Base-by-base conservation (phyloP, 2,797 vertebrate species). In the Melanitta fusca region DNA sequence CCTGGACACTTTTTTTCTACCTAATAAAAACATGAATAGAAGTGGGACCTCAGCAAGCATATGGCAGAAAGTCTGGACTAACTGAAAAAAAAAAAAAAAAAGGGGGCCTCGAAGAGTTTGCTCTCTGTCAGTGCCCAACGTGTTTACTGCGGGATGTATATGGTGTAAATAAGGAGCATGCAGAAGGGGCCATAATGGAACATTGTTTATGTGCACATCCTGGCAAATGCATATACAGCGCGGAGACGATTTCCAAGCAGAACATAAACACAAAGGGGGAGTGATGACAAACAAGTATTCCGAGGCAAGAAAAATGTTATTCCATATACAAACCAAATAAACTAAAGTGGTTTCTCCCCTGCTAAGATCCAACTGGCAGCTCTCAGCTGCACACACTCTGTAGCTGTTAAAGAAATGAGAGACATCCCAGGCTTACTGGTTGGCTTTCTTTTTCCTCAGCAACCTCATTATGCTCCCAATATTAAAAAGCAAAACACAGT, bases 21-120 rank as follows among this genome's bases (percentile, higher is more conserved):
- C 62, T 92, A 97, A 97, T 96, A 96, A 97, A 98, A 96, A 96
- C 97, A 93, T 91, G 84, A 97, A 94, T 97, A 94, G 95, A 96
- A 96, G 95, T 95, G 81, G 89, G 88, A 96, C 96, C 94, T 97
- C 97, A 95, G 95, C 84, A 94, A 92, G 95, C 93, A 97, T 97
- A 94, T 95, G 94, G 97, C 94, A 97, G 92, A 95, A 97, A 97
- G 92, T 95, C 91, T 96, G 80, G 91, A 45, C 80, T 94, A 93
- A 96, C 94, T 38, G 91, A 95, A 96, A 95, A 93, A 87, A 39
- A 41, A 14, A 41, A 43, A 43, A 19, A 43, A 43, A 43, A 19
- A 19, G 58, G 71, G 94, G 89, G 89, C 72, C 94, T 83, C 60
- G 87, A 58, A 87, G 86, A 79, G 70, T 91, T 97, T 95, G 80